Base-by-base conservation (phyloP, 2,113 vertebrate genomes). In the Amblyopsis rosae region DNA sequence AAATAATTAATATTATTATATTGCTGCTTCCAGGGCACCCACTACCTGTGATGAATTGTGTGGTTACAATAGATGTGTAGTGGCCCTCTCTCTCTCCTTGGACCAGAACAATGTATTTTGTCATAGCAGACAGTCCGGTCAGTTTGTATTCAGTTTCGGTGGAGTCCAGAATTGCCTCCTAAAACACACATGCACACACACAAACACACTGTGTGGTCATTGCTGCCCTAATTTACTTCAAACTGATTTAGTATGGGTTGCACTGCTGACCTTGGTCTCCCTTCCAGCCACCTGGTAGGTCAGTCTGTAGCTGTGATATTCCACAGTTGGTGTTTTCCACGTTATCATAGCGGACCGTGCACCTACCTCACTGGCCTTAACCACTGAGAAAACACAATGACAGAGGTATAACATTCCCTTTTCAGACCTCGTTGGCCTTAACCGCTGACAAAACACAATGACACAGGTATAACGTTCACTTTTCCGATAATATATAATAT, bases 11-110 rank as follows among this genome's bases (percentile, higher is more conserved):
- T 26, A 26, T 26, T 26, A 26, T 26, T 26, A 26, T 26, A 26
- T 41, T 41, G 35, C 35, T 41, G 35, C 35, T 41, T 41, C 35
- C 35, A 41, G 35, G 4, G 35, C 35, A 41, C 35, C 35, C 11
- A 72, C 74, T 81, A 97, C 96, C 94, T 4, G 95, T 98, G 67
- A 87, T 89, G 67, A 98, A 96, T 70, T 93, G 88, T 12, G 92
- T 83, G 10, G 94, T 87, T 33, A 94, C 77, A 0, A 94, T 75
- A 0, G 90, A 79, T 0, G 82, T 83, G 65, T 93, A 88, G 15
- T 73, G 79, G 11, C 89, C 73, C 3, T 87, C 89, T 69, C 89
- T 91, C 76, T 90, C 59, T 0, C 93, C 93, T 82, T 92, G 88
- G 3, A 98, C 91, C 81, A 87, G 86, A 47, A 93, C 92, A 3